Percentiles rank a stretch among this genome's conserved stretches.
These are phyloP conservation scores for Bombus superbus DNA, from an alignment of 1,140 invertebrate species.

Conservation along the genomic window DNA sequence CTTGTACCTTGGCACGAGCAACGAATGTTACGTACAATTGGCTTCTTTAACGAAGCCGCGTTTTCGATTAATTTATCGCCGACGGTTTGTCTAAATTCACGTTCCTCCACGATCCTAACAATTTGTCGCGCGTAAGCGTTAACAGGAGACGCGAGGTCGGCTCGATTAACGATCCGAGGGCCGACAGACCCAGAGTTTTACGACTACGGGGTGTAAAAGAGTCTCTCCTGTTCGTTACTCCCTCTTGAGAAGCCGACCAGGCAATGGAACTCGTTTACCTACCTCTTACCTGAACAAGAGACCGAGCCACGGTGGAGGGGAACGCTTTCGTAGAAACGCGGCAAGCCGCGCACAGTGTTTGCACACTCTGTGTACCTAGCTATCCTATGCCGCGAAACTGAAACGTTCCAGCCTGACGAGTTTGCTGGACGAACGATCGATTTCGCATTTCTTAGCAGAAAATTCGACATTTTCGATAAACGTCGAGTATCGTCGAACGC, in stretches of 20 bases:
- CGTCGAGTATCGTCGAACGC: too few relatives aligned
- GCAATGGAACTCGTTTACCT: slow-evolving; percentile 50
- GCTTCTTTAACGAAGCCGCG: neutral
- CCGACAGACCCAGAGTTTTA: slow-evolving; percentile 32
- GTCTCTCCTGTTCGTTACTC: slow-evolving; percentile 34
- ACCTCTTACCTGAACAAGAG: slow-evolving; percentile 45
- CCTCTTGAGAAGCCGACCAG: slow-evolving; percentile 38
- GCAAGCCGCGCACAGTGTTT: slow-evolving; percentile 41
- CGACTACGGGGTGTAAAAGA: slow-evolving; percentile 30
- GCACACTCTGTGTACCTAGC: slow-evolving; percentile 37
- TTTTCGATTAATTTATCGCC: neutral
- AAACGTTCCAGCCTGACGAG: slow-evolving; percentile 38
- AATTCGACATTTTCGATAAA: neutral
- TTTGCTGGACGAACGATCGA: slow-evolving; percentile 33
- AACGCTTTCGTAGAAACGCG: slow-evolving; percentile 47
- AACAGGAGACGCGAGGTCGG: neutral
- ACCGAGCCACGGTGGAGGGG: neutral
- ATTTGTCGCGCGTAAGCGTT: slow-evolving; percentile 30
- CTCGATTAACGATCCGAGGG: slow-evolving; percentile 23
- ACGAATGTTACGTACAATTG: neutral
- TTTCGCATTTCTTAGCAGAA: slow-evolving; percentile 13
- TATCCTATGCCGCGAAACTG: slow-evolving; percentile 39
- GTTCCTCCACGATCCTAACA: neutral
- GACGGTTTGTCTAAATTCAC: neutral
- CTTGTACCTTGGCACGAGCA: neutral